Percentiles rank a stretch among this genome's conserved stretches.
Conservation (phyloP, 37 sponge, comb jelly and placozoan species). For the Geodia barretti region DNA sequence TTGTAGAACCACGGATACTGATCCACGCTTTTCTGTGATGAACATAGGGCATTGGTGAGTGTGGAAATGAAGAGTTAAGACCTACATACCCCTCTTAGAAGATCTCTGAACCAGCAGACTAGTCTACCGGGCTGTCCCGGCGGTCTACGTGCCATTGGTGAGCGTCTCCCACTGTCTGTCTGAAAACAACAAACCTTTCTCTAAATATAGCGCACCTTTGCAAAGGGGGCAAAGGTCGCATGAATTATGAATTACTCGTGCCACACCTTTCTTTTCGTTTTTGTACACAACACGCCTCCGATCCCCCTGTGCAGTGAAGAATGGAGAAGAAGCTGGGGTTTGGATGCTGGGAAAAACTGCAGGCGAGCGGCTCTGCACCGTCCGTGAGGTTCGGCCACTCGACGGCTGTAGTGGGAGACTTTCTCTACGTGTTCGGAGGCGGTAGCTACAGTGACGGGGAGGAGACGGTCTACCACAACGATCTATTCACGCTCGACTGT, state of each 20-base stretch:
- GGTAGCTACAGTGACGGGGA: conserved; percentile 24
- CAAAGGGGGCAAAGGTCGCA: no score
- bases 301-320: not conserved
- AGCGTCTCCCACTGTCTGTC: no score
- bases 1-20: conserved; percentile 47
- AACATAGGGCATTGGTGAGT: no score
- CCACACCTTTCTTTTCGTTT: not conserved
- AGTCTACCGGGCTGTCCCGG: conserved; percentile 61
- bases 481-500: conserved; percentile 55
- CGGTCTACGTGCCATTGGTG: conserved; percentile 14
- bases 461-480: conserved; percentile 35
- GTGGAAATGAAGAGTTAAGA: no score
- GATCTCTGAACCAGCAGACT: conserved; percentile 54
- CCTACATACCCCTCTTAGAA: conserved; percentile 64
- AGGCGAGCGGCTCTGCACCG: conserved; percentile 25
- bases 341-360: conserved; percentile 30
- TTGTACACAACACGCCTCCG: not conserved
- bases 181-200: not conserved
- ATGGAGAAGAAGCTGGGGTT: conserved; percentile 25
- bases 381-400: conserved; percentile 57
- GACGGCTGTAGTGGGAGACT: conserved; percentile 23
- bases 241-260: no score
- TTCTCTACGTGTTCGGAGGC: conserved; percentile 68
- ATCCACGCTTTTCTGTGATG: conserved; percentile 28
- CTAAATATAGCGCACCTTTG: conserved; percentile 9